These are phyloP conservation scores for Conger conger DNA, from an alignment of 2,113 vertebrate genomes.

Conservation along the genomic window DNA sequence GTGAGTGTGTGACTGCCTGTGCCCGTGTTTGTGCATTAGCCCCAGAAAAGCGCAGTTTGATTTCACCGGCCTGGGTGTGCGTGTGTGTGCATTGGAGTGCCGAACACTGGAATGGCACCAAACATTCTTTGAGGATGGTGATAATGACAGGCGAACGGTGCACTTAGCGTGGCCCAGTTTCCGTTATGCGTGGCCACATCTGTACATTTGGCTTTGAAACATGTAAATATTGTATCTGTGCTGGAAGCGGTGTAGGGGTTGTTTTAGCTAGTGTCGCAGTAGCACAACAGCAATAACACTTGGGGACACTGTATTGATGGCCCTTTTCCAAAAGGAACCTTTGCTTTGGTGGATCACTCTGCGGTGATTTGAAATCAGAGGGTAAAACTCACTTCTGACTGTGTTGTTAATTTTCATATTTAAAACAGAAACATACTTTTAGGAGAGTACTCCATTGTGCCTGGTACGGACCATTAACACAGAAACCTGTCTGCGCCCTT, in stretches of 20 bases:
- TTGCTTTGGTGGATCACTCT: not conserved
- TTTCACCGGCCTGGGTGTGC: not conserved
- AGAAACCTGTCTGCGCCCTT: not conserved
- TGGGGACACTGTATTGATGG: not conserved
- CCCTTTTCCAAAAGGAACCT: not conserved
- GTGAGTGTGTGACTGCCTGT: not conserved
- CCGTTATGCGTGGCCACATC: not conserved
- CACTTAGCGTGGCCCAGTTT: not conserved
- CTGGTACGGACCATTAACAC: not conserved
- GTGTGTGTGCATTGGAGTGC: not conserved
- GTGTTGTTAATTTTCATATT: not conserved
- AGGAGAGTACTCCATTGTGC: not conserved
- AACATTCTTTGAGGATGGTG: not conserved
- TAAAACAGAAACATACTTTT: not conserved
- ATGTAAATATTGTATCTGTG: not conserved
- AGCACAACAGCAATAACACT: not conserved
- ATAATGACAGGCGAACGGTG: not conserved
- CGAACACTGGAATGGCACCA: not conserved
- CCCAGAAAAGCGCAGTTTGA: not conserved
- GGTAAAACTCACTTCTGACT: not conserved
- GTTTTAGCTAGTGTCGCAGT: not conserved
- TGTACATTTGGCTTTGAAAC: slow-evolving; percentile 4
- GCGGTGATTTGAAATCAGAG: not conserved
- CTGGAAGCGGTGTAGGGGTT: not conserved
- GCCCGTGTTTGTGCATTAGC: not conserved